Conservation (phyloP, 2,888 invertebrate genomes). For the Axea sp. region DNA sequence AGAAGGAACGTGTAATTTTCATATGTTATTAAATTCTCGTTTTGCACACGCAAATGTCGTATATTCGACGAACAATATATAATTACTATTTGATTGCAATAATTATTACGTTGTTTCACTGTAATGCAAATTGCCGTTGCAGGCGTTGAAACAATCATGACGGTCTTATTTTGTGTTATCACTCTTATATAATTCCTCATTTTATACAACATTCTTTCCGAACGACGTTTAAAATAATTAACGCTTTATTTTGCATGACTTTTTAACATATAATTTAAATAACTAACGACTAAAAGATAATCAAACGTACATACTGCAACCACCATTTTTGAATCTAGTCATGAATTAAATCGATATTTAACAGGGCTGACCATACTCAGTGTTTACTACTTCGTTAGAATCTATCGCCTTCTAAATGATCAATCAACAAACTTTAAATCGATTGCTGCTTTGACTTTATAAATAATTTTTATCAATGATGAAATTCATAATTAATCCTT, state of each 20-base stretch:
- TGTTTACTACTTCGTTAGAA: conserved; percentile 65
- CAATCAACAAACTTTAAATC: no score
- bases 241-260: no score
- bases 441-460: no score
- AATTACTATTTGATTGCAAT: conserved; percentile 49
- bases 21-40: conserved; percentile 23
- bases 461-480: no score
- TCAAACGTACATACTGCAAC: no score
- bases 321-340: conserved; percentile 4
- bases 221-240: conserved; percentile 6
- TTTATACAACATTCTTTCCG: conserved; percentile 5
- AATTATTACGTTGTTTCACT: conserved; percentile 39
- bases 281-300: no score
- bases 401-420: conserved; percentile 22
- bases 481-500: no score
- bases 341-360: conserved; percentile 20
- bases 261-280: no score
- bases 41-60: conserved; percentile 39
- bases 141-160: conserved; percentile 51
- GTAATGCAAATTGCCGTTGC: conserved; percentile 34
- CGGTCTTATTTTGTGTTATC: conserved; percentile 27
- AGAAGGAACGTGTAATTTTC: conserved; percentile 20
- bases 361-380: conserved; percentile 65
- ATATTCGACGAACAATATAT: conserved; percentile 44
- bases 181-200: conserved; percentile 46